Conservation (phyloP, 2,797 vertebrate genomes). For the Pelobates cultripes region DNA sequence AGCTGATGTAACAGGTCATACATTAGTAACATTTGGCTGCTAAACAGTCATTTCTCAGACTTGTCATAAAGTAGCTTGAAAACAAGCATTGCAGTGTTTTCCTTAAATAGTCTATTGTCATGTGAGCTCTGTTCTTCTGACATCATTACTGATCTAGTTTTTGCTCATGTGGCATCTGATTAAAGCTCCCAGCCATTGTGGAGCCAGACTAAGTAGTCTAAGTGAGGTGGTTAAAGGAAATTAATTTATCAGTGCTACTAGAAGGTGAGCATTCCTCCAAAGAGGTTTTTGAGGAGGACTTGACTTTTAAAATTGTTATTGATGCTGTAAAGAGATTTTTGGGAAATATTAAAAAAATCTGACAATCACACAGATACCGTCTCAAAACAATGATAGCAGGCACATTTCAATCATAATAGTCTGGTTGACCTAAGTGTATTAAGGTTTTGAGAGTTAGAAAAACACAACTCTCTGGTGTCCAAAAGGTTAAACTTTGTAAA, state of each 20-base stretch:
- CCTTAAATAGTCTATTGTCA: constrained; percentile 66
- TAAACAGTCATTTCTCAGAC: constrained; percentile 74
- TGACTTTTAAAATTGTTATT: constrained; percentile 56
- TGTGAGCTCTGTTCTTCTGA: constrained; percentile 71
- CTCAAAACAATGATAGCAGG: constrained; percentile 19
- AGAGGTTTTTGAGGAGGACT: constrained; percentile 59
- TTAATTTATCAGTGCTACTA: constrained; percentile 71
- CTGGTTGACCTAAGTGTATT: background rate
- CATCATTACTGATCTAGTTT: constrained; percentile 75
- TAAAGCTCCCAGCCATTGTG: constrained; percentile 70
- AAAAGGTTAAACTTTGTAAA: too few relatives aligned
- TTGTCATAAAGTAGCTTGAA: constrained; percentile 69
- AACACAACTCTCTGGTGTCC: too few relatives aligned
- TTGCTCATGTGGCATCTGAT: constrained; percentile 71
- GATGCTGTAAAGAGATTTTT: constrained; percentile 58
- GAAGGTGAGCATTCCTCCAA: constrained; percentile 64
- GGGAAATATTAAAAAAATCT: constrained; percentile 57
- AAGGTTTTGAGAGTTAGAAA: background rate
- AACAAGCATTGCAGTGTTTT: constrained; percentile 74
- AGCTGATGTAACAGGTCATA: constrained; percentile 66
- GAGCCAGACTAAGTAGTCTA: constrained; percentile 74
- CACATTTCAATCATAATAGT: constrained; percentile 31
- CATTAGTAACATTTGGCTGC: constrained; percentile 65
- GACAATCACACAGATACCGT: constrained; percentile 20
- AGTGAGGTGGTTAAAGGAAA: constrained; percentile 71